Evolutionary conservation across 2,113 vertebrate genomes (phyloP), one percentile per base, ranked within the genome.

Genomic region (Pithys albifrons): DNA sequence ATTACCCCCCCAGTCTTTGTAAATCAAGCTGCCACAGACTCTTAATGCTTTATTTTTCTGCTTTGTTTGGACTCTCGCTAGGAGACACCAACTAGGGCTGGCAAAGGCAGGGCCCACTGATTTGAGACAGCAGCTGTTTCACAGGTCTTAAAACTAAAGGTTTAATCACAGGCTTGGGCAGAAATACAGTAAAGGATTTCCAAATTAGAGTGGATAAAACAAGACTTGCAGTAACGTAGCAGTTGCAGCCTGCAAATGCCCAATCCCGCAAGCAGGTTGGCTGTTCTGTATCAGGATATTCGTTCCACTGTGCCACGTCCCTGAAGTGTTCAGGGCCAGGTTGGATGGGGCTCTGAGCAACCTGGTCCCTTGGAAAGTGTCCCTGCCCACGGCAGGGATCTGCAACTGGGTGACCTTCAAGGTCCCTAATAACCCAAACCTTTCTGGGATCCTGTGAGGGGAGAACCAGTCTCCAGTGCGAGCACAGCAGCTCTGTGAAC

Each of bases 1-100:
- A 31, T 19, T 11, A 17, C 2, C 0, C 2, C 33, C 14, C 13
- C 27, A 33, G 0, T 37, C 15, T 66, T 72, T 20, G 4, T 39
- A 92, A 70, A 6, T 74, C 13, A 61, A 52, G 45, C 27, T 66
- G 66, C n/a, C 16, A 35, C 16, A 33, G 46, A 51, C 59, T 31
- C 22, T 69, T 31, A 73, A 88, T 70, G 9, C 35, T 69, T 71
- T 49, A 4, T 54, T 81, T 23, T 52, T 18, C 35, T 6, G 0
- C 55, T 86, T 89, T 59, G 29, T 46, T 43, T 66, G 10, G 35
- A 77, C 6, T 75, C 9, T 17, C 62, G 16, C 37, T 54, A 33
- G 12, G 31, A 88, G 37, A 94, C 9, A 37, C 8, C 41, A 90
- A 10, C 14, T 41, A 14, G 1, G 1, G 12, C 1, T 66, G 16